A percentile compares a stretch with the other conserved stretches of the same genome.
Conservation (phyloP, 2,113 vertebrate genomes). For the Chamaetylas fuelleborni region DNA sequence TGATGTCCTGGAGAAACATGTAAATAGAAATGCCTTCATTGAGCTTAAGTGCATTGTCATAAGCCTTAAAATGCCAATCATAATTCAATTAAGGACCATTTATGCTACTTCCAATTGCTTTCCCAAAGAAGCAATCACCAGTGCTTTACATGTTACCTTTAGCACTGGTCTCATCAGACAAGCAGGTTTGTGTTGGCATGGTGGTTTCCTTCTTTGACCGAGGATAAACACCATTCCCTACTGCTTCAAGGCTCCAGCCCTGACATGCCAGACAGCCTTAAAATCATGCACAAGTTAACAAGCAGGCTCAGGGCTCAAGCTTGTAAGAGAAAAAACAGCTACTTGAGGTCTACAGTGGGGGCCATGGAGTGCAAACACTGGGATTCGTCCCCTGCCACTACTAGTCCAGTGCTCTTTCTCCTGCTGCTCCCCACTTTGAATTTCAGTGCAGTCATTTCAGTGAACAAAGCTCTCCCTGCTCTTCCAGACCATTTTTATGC, state of each 20-base stretch:
- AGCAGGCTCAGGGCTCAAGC: background rate
- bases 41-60: background rate
- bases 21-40: background rate
- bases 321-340: background rate
- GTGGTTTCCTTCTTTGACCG: background rate
- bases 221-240: background rate
- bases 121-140: background rate
- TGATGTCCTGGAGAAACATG: background rate
- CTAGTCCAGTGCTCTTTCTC: background rate
- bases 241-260: background rate
- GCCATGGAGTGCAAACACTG: background rate
- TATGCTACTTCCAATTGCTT: background rate
- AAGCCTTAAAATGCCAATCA: background rate
- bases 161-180: background rate
- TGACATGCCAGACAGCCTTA: background rate
- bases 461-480: background rate
- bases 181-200: background rate
- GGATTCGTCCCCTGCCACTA: background rate
- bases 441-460: background rate
- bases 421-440: background rate
- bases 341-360: background rate
- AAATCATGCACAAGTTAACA: background rate
- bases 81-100: background rate
- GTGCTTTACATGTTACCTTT: background rate
- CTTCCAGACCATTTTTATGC: background rate